phyloP scores from a whole-genome alignment of 2,113 vertebrate species.

The Orientallactaga bullata region DNA sequence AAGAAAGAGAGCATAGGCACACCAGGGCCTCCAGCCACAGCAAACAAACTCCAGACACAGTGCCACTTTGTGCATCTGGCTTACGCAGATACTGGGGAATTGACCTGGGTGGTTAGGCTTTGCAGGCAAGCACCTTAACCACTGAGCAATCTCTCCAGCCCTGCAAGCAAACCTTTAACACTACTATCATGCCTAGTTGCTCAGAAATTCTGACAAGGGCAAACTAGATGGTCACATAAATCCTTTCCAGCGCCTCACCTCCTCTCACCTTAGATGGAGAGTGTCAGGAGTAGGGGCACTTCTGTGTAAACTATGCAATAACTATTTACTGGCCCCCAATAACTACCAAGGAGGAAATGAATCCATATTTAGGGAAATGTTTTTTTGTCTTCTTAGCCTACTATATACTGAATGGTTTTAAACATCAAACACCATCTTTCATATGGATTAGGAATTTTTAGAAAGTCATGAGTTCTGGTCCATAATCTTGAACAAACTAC shows the following conservation, averaged over 20 bases:
- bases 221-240: neutral
- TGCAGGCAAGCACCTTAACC: no score
- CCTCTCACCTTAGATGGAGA: neutral
- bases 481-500: neutral
- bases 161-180: neutral
- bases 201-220: neutral
- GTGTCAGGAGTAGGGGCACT: neutral
- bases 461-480: neutral
- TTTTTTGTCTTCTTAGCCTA: conserved; percentile 8
- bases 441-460: conserved; percentile 16
- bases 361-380: neutral
- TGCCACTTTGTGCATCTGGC: no score
- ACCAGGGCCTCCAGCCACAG: no score
- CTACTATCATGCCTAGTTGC: neutral
- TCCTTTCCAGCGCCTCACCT: neutral
- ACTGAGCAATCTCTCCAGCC: no score
- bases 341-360: conserved; percentile 25
- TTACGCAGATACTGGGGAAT: no score
- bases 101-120: no score
- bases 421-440: neutral
- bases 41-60: no score
- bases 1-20: no score
- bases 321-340: neutral
- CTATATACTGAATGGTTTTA: conserved; percentile 16
- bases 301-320: neutral